These are phyloP conservation scores for Octodonta nipae DNA, from an alignment of 2,888 invertebrate genomes.

Conservation along the genomic window DNA sequence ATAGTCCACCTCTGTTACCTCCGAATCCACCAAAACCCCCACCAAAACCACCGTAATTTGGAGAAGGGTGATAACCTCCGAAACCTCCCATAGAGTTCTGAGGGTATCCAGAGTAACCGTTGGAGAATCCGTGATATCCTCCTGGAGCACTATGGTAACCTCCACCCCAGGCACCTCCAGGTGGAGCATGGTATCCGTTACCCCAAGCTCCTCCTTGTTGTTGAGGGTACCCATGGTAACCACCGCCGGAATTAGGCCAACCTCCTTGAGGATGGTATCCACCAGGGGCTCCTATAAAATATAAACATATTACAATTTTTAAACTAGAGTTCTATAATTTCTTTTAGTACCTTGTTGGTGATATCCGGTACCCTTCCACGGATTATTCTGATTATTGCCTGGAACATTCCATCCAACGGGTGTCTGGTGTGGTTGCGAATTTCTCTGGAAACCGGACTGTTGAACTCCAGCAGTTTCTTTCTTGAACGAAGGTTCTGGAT, in stretches of 20 bases:
- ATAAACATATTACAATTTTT: neutral
- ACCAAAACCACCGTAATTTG: conserved; percentile 9
- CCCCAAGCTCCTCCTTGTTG: conserved; percentile 5
- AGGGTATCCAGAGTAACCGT: conserved; percentile 6
- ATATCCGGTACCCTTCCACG: neutral
- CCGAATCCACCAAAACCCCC: conserved; percentile 9
- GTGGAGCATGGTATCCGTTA: conserved; percentile 3
- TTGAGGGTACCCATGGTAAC: conserved; percentile 5
- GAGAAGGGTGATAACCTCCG: no score
- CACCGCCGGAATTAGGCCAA: neutral
- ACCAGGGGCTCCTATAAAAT: no score
- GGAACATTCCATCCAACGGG: conserved; percentile 24
- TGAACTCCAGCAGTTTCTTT: conserved; percentile 17
- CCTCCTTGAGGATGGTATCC: neutral
- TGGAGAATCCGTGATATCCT: conserved; percentile 5
- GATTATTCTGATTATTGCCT: conserved; percentile 8
- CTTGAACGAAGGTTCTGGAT: conserved; percentile 13
- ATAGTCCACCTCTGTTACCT: conserved; percentile 8
- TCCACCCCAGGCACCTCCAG: conserved; percentile 4
- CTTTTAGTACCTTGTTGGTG: no score
- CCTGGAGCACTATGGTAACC: conserved; percentile 4
- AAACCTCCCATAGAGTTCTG: conserved; percentile 7
- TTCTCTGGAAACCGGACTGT: conserved; percentile 7
- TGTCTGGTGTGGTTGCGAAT: conserved; percentile 8
- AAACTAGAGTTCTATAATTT: neutral